Evolutionary conservation across 2,888 invertebrate species (phyloP), one percentile per base, ranked within the genome.

Genomic region (Meteorus cinctellus): DNA sequence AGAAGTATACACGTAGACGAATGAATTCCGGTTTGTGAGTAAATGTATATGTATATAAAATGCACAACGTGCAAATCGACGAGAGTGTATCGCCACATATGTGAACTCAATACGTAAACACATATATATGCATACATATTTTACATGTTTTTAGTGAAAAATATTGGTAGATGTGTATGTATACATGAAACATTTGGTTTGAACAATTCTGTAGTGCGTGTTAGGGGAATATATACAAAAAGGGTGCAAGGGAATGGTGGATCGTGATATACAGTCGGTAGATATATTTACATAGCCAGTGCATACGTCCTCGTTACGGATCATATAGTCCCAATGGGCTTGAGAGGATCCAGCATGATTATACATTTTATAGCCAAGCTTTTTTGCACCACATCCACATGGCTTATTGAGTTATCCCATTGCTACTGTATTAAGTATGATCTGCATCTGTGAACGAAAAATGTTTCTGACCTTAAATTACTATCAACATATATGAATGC

Each of bases 281-380:
- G 59, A 72, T 73, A 63, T 77, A 79, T 81, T 78, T 79, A 77
- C 81, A 81, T 76, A 76, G 70, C 75, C 65, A 74, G 45, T 74
- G 71, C 74, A 67, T 79, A 75, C 65, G 76, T 78, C 79, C 75
- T 79, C 75, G 75, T 78, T 77, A 78, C 72, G 68, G 67, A 73
- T 74, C 74, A 41, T 48, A 48, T 77, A 67, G 74, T 75, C 70
- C 72, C 71, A 72, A 72, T 70, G 66, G 75, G 75, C 70, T 75
- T 59, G 31, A 29, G 71, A 75, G 63, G 72, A 75, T 75, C 71
- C 67, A 45, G 66, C 45, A 34, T 60, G 75, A 75, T 75, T 75
- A 75, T 75, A 63, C 71, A 75, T 71, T 75, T 75, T 75, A 75
- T 72, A 48, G 45, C 72, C 71, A 45, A 65, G 59, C 75, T 69